Percentiles rank a stretch among this genome's conserved stretches.
Evolutionary conservation across 2,113 vertebrate genomes (phyloP).

Genomic region (Smithornis capensis): DNA sequence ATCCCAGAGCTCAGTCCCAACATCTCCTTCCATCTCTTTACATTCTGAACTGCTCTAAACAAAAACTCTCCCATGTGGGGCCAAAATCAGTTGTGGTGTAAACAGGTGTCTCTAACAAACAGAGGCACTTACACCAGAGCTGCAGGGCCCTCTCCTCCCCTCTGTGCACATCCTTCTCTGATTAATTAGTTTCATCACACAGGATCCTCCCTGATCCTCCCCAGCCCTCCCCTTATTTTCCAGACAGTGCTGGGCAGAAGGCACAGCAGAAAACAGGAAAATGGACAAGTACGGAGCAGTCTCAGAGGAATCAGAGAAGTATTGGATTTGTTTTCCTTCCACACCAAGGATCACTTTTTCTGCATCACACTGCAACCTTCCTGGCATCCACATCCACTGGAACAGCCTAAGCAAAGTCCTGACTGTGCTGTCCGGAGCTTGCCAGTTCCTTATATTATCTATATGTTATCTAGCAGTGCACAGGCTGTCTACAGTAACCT

Average conservation of each 20-base stretch:
- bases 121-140: background rate
- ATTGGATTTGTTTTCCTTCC: background rate
- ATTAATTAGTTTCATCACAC: background rate
- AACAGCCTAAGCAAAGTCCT: background rate
- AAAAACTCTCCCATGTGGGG: background rate
- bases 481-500: background rate
- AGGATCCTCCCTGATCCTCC: constrained; percentile 1
- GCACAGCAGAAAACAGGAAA: background rate
- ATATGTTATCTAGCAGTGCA: background rate
- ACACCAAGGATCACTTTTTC: background rate
- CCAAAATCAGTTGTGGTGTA: background rate
- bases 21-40: background rate
- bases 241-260: background rate
- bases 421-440: background rate
- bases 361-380: background rate
- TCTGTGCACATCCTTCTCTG: background rate
- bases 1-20: background rate
- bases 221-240: background rate
- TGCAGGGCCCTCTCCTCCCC: background rate
- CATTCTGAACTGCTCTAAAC: background rate
- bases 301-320: background rate
- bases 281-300: background rate
- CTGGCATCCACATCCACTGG: background rate
- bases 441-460: background rate
- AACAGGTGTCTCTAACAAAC: background rate